Base-by-base conservation (phyloP, 2,888 invertebrate species). In the Catotricha subobsoleta region DNA sequence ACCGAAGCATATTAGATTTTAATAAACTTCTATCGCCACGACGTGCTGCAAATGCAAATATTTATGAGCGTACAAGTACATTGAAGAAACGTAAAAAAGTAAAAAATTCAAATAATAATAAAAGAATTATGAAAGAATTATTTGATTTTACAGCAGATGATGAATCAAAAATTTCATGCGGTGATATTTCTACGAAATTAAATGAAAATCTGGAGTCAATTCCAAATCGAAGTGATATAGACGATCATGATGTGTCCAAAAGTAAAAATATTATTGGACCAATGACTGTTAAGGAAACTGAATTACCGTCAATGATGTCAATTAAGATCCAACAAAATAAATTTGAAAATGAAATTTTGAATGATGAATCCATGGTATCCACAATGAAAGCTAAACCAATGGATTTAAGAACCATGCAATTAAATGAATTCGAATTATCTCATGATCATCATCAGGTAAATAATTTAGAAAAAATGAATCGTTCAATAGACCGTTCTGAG, bases 21-120 rank as follows among this genome's bases (percentile, higher is more conserved):
- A 41, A 43, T 33, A 27, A 42, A 3, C 13, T 35, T 3, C 21
- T 35, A 4, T 35, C 35, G 9, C 35, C 35, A 13, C 35, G 35
- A n/a, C 35, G 35, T 12, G n/a, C 7, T 23, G 20, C 21, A 21
- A 27, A 38, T 10, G 21, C 9, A 9, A 23, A 39, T 8, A 39
- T 6, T 27, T 40, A 42, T 16, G 43, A 45, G n/a, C 43, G 47
- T 10, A 43, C 45, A 5, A 47, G 47, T 40, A 47, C 47, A 19
- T 23, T 45, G 8, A 45, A 45, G 12, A 39, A 44, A 13, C 8
- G 31, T 20, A 45, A 43, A 27, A 37, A 38, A 28, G 18, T 28
- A 2, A 4, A 18, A 19, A 13, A 27, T n/a, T 7, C 27, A 9
- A 37, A 39, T 2, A 8, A 5, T n/a, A 29, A 4, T 10, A 39